Evolutionary conservation across 2,113 vertebrate species (phyloP).

Genomic region (Eulemur macaco): DNA sequence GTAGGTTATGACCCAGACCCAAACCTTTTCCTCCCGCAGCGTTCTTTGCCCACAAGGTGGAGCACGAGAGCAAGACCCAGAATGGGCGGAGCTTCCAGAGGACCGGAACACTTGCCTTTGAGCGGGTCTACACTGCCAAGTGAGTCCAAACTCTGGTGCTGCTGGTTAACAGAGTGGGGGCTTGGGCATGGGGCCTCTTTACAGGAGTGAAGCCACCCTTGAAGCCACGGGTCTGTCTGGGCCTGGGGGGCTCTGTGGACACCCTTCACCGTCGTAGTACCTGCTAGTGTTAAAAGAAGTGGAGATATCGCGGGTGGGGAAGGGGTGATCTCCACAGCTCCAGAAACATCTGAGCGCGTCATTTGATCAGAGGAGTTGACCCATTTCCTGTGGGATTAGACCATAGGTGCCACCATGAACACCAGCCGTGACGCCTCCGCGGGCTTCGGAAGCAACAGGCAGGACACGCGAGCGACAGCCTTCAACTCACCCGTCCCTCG

Average conservation of each 20-base stretch:
- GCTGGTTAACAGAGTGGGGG: background rate
- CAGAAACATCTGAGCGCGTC: background rate
- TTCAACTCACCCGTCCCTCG: rapidly evolving
- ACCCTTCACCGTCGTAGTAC: background rate
- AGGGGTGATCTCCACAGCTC: background rate
- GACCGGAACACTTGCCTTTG: slow-evolving; percentile 82
- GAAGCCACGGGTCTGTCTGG: background rate
- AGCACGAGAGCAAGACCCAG: slow-evolving; percentile 88
- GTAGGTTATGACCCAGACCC: background rate
- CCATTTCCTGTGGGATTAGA: slow-evolving; percentile 33
- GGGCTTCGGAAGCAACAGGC: background rate
- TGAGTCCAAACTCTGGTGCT: slow-evolving; percentile 84
- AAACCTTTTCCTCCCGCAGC: slow-evolving; percentile 80
- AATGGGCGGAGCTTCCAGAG: slow-evolving; percentile 82
- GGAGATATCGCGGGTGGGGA: rapidly evolving
- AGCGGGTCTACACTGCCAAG: slow-evolving; percentile 94
- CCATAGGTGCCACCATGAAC: background rate
- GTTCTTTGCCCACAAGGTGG: slow-evolving; percentile 94
- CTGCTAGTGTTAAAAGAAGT: background rate
- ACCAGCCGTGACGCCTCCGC: background rate
- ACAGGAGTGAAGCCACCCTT: background rate
- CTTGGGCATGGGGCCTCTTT: too few relatives aligned
- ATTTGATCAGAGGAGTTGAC: background rate
- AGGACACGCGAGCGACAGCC: rapidly evolving
- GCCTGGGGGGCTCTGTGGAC: background rate